Conservation (phyloP, 1,140 invertebrate species). For the Zophobas atratus region DNA sequence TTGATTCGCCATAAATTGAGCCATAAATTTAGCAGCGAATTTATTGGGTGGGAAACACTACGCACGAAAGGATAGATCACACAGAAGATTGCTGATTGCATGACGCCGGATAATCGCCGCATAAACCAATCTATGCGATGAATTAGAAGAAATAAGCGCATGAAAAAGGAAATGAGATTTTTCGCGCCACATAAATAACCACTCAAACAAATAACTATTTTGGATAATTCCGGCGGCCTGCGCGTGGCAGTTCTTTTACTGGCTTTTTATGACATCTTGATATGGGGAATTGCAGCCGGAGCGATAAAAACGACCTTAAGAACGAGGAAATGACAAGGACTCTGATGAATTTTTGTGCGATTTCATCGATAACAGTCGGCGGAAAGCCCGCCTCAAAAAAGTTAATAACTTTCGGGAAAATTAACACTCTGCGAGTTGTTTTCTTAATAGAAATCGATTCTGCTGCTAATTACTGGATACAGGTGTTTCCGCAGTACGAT, state of each 20-base stretch:
- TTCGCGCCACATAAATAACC: conserved; percentile 5
- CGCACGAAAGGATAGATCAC: conserved; percentile 48
- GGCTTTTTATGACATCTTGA: conserved; percentile 9
- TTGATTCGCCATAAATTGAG: conserved; percentile 53
- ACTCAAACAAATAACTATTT: conserved; percentile 17
- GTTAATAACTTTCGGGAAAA: too few relatives aligned
- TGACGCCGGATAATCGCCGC: conserved; percentile 10
- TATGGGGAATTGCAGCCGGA: neutral
- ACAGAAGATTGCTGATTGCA: conserved; percentile 44
- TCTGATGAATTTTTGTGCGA: neutral
- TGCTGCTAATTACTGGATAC: neutral
- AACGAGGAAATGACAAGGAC: neutral
- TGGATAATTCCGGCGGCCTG: conserved; percentile 7
- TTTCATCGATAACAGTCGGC: neutral
- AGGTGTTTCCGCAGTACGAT: neutral
- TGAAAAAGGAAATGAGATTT: conserved; percentile 30
- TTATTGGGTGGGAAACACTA: conserved; percentile 51
- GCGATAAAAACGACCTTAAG: neutral
- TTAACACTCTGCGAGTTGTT: too few relatives aligned
- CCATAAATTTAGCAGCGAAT: conserved; percentile 50
- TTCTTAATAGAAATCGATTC: conserved; percentile 1
- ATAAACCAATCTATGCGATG: conserved; percentile 33
- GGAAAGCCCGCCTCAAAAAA: conserved; percentile 10
- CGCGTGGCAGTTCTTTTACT: neutral
- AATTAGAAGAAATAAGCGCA: conserved; percentile 15